phyloP scores from a whole-genome alignment of 2,113 vertebrate genomes.

The Podarcis muralis region DNA sequence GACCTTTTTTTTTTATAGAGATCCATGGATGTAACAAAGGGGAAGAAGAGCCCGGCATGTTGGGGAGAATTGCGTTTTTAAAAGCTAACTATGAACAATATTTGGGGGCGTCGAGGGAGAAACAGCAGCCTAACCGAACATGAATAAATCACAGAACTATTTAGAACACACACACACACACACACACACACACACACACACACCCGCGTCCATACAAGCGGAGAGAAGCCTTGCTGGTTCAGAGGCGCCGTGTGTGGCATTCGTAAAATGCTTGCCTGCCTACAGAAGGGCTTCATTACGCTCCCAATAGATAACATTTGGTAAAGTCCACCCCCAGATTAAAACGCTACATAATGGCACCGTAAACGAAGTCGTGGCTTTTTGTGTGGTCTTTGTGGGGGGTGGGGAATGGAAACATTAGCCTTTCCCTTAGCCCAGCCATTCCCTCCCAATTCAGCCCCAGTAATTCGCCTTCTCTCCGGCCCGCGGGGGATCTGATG shows the following conservation, averaged over 20 bases:
- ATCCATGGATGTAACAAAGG: conserved; percentile 18
- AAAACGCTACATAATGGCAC: conserved; percentile 70
- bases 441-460: conserved; percentile 59
- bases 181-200: conserved; percentile 75
- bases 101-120: conserved; percentile 10
- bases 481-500: conserved; percentile 64
- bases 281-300: conserved; percentile 80
- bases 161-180: conserved; percentile 67
- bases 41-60: conserved; percentile 28
- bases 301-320: conserved; percentile 81
- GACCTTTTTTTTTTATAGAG: neutral
- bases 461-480: conserved; percentile 58
- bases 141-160: conserved; percentile 63
- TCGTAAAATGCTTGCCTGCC: conserved; percentile 60
- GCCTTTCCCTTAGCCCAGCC: conserved; percentile 60
- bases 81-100: conserved; percentile 35
- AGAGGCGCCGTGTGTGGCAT: conserved; percentile 76
- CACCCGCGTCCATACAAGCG: conserved; percentile 50
- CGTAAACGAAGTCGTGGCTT: conserved; percentile 75
- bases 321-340: conserved; percentile 75
- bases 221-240: conserved; percentile 69
- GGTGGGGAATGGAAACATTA: conserved; percentile 72
- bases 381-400: conserved; percentile 82
- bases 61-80: conserved; percentile 28
- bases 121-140: conserved; percentile 57